Evolutionary conservation across 1,140 invertebrate species (phyloP).

Genomic region (Dendrolimus kikuchii): DNA sequence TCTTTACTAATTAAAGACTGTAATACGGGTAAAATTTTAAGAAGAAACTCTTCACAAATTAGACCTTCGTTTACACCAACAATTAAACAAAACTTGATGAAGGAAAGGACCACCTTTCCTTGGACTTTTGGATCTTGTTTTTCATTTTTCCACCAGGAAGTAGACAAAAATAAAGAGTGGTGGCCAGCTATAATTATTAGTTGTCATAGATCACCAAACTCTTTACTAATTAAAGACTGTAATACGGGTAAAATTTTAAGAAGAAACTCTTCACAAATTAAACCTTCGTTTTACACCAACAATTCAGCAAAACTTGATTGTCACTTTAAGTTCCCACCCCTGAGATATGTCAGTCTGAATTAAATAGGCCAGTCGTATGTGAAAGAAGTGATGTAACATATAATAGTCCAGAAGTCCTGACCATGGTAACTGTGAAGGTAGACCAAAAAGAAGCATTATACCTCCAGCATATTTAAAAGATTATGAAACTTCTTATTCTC

Average conservation of each 20-base stretch:
- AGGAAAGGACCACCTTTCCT: too few relatives aligned
- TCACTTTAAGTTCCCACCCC: not conserved
- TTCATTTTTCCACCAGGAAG: too few relatives aligned
- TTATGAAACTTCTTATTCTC: not conserved
- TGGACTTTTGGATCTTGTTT: too few relatives aligned
- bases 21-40: not conserved
- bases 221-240: not conserved
- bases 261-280: conserved; percentile 4
- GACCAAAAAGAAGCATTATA: not conserved
- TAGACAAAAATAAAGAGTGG: conserved; percentile 3
- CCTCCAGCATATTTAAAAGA: conserved; percentile 1
- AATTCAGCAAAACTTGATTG: not conserved
- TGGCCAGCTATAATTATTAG: not conserved
- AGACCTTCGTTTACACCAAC: not conserved
- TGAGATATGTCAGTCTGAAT: not conserved
- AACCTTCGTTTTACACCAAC: not conserved
- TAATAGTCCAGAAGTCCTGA: too few relatives aligned
- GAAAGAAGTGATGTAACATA: not conserved
- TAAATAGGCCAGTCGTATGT: not conserved
- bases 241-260: conserved; percentile 1
- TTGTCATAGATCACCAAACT: not conserved
- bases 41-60: conserved; percentile 4
- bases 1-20: not conserved
- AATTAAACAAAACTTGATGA: not conserved
- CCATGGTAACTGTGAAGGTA: not conserved